phyloP scores from a whole-genome alignment of 1,140 invertebrate genomes.

The Drosophila ercepeae region DNA sequence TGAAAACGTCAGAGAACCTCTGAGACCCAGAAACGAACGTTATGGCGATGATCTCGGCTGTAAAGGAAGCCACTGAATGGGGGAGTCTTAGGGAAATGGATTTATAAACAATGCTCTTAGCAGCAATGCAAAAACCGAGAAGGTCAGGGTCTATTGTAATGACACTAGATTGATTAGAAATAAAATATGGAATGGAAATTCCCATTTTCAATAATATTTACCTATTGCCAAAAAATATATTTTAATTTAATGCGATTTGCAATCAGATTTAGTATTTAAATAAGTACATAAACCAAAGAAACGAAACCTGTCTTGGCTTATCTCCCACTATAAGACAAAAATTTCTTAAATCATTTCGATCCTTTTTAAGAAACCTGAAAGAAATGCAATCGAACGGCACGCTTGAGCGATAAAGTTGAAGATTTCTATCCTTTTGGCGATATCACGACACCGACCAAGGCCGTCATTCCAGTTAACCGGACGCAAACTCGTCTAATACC shows the following conservation, averaged over 20 bases:
- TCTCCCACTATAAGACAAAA: conserved; percentile 17
- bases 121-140: not conserved
- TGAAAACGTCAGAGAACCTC: conserved; percentile 3
- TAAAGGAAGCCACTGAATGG: conserved; percentile 8
- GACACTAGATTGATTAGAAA: not conserved
- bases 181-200: conserved; percentile 4
- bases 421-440: conserved; percentile 40
- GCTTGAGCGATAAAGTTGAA: conserved; percentile 34
- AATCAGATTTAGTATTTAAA: not conserved
- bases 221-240: not conserved
- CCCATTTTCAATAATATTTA: not conserved
- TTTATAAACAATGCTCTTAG: conserved; percentile 18
- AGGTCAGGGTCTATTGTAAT: not conserved
- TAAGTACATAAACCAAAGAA: conserved; percentile 10
- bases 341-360: conserved; percentile 31
- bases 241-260: not conserved
- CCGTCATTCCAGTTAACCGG: conserved; percentile 6
- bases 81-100: conserved; percentile 17
- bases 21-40: conserved; percentile 15
- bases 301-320: conserved; percentile 4
- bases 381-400: conserved; percentile 28
- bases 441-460: conserved; percentile 37
- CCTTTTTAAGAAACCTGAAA: conserved; percentile 39
- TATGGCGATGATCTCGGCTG: conserved; percentile 11
- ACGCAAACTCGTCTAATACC: conserved; percentile 11